A percentile compares a stretch with the other conserved stretches of the same genome.
These are phyloP conservation scores for Tachina fera DNA, from an alignment of 2,888 invertebrate genomes.

Conservation along the genomic window DNA sequence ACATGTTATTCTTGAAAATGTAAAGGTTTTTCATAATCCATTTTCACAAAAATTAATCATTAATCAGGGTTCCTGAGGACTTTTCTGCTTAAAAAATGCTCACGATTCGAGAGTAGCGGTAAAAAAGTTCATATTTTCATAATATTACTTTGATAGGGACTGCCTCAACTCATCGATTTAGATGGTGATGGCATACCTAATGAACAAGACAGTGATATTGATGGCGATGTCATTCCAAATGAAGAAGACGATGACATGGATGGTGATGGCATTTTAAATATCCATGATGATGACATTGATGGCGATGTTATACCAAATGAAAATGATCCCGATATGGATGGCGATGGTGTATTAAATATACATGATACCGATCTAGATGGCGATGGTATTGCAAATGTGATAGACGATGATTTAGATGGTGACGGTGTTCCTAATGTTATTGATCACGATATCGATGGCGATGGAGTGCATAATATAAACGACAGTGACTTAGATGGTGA, in stretches of 20 bases:
- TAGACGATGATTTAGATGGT: conserved; percentile 77
- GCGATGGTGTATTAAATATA: conserved; percentile 73
- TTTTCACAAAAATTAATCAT: conserved; percentile 6
- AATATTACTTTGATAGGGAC: conserved; percentile 57
- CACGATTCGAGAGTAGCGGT: conserved; percentile 46
- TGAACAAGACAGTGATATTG: conserved; percentile 73
- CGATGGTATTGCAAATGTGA: conserved; percentile 84
- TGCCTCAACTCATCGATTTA: conserved; percentile 64
- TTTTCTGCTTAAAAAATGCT: conserved; percentile 59
- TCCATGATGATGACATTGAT: conserved; percentile 75
- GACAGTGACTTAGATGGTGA: conserved; percentile 80
- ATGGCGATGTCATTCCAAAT: conserved; percentile 76
- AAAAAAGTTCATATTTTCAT: conserved; percentile 60
- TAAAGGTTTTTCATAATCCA: neutral
- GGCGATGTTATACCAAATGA: conserved; percentile 80
- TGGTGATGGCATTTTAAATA: conserved; percentile 76
- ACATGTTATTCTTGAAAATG: neutral
- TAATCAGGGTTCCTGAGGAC: conserved; percentile 50
- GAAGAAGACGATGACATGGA: conserved; percentile 74
- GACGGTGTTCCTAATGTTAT: conserved; percentile 80
- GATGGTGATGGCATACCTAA: conserved; percentile 77
- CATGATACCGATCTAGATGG: conserved; percentile 77
- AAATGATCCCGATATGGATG: conserved; percentile 77
- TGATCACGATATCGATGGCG: conserved; percentile 78
- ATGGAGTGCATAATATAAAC: conserved; percentile 77